Base-by-base conservation (phyloP, 2,888 invertebrate species). In the Aleiodes testaceus region DNA sequence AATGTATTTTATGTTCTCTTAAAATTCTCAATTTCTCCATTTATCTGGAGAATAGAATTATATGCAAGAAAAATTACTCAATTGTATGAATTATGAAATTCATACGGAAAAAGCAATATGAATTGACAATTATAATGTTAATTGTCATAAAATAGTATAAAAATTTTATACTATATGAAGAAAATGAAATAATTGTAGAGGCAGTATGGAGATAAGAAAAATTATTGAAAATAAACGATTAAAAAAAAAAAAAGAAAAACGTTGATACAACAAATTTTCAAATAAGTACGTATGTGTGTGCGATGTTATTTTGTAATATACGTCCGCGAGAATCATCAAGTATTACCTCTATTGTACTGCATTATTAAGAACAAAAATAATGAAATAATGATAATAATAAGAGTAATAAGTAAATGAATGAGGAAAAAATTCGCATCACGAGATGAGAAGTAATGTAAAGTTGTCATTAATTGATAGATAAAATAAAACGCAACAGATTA, bases 251-350 rank as follows among this genome's bases (percentile, higher is more conserved):
- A 59, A 9, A 16, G 36, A 36, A n/a, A 18, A 18, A 36, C n/a
- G n/a, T n/a, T n/a, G n/a, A n/a, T 36, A 59, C 16, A 59, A n/a
- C 59, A 36, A 59, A 59, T 14, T 26, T 26, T 59, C 42, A 42
- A 7, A 42, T 59, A 55, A 55, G 55, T 55, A 55, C 36, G 55
- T 55, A 59, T 59, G 36, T 42, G 59, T 59, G 59, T 59, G 59
- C 59, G 42, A 59, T 59, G 59, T 59, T 59, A 59, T 42, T 59
- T 59, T 42, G 59, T 59, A 59, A 59, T 36, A 59, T 59, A 59
- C 14, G 42, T 59, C 42, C 16, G 59, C 36, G 36, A 59, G 59
- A 42, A 59, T 59, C 36, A 59, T 30, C 36, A 18, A 16, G 59
- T 59, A 36, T 16, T 55, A 59, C 42, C 12, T 30, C 16, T 30